Base-by-base conservation (phyloP, 2,888 invertebrate species). In the Neoscelio sp. region DNA sequence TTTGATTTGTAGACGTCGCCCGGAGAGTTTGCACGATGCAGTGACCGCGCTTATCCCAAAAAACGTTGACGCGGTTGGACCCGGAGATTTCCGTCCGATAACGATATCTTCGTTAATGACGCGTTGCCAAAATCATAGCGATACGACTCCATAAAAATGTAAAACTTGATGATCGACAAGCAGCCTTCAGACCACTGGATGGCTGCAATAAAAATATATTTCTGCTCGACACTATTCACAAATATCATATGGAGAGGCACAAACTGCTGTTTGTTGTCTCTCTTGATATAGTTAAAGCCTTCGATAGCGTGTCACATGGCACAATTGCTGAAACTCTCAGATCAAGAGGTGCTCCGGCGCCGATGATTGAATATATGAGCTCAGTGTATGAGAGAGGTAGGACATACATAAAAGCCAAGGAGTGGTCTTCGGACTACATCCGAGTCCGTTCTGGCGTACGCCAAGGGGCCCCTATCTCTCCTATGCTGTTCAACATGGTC, bases 341-440 rank as follows among this genome's bases (percentile, higher is more conserved):
- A 7, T 10, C 38, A 1, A 15, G 6, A 7, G 71, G 71, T 0
- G 20, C 54, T 0, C 78, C 65, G n/a, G 0, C 13, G 2, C 30
- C 7, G 0, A 17, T 78, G 17, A n/a, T 30, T 0, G 12, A 33
- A 5, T 65, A 71, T 10, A 13, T 77, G 5, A 17, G 0, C 6
- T 80, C 77, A 13, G 82, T 83, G 74, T 84, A 84, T 79, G 80
- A 15, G 80, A 82, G 80, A 60, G 38, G 82, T 62, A 80, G 80
- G 62, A 83, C 80, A 68, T 90, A 89, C 87, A 89, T 84, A 88
- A 88, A 80, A 89, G 90, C 30, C 1, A 30, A 26, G 1, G 12
- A 15, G 0, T 44, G 42, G 60, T 6, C 15, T 0, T 74, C 73
- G 1, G 5, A 5, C 5, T 64, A 5, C 64, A 68, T 12, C 64